phyloP scores from a whole-genome alignment of 2,797 vertebrate species.

The Hoplostethus mediterraneus region DNA sequence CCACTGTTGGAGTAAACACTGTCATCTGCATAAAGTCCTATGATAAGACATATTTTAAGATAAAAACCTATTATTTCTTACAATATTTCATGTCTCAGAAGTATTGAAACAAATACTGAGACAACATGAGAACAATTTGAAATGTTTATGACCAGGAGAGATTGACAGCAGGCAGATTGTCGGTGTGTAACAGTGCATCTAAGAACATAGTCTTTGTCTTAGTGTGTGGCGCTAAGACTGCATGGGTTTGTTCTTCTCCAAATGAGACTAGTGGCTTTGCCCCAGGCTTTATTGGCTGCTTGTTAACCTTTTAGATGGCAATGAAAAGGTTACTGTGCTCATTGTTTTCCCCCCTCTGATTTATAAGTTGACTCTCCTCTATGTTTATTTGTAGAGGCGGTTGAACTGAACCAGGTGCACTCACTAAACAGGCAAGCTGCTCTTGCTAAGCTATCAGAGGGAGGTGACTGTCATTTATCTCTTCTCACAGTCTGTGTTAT shows the following conservation, averaged over 20 bases:
- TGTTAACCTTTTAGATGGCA: slow-evolving; percentile 80
- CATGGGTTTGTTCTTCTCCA: slow-evolving; percentile 46
- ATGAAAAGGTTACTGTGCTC: slow-evolving; percentile 77
- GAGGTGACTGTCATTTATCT: slow-evolving; percentile 23
- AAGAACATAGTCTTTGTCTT: not conserved
- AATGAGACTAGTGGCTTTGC: slow-evolving; percentile 60
- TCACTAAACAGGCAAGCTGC: slow-evolving; percentile 29
- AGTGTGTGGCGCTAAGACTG: not conserved
- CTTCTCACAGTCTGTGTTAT: slow-evolving; percentile 8
- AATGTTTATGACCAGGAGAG: slow-evolving; percentile 12
- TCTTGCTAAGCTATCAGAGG: slow-evolving; percentile 4
- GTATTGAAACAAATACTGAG: slow-evolving; percentile 21
- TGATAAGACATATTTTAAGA: slow-evolving; percentile 35
- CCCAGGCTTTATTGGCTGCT: slow-evolving; percentile 68
- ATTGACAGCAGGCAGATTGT: slow-evolving; percentile 21
- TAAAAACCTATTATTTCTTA: slow-evolving; percentile 34
- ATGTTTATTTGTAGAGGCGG: slow-evolving; percentile 40
- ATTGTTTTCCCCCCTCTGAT: slow-evolving; percentile 55
- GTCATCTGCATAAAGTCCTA: slow-evolving; percentile 42
- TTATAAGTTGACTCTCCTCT: slow-evolving; percentile 50
- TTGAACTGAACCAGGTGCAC: slow-evolving; percentile 28
- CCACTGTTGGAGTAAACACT: slow-evolving; percentile 53
- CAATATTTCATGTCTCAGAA: slow-evolving; percentile 30
- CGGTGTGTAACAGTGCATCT: slow-evolving; percentile 38
- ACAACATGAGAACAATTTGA: slow-evolving; percentile 32